Base-by-base conservation (phyloP, 1,140 invertebrate genomes). In the Drosophila leontia region DNA sequence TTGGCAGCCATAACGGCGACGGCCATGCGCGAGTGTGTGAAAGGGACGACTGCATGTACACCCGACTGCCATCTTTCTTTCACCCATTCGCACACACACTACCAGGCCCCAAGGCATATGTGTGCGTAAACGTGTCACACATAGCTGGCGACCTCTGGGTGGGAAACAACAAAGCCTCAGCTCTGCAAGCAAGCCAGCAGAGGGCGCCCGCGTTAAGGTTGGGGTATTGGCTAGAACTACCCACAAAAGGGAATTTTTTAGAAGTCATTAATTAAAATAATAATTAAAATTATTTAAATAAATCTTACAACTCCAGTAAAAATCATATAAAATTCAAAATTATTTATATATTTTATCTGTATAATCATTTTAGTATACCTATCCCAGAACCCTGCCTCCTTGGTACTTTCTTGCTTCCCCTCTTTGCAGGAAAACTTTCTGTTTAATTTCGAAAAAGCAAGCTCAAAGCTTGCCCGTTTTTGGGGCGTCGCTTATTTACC, bases 401-500 rank as follows among this genome's bases (percentile, higher is more conserved):
- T 29, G 19, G 34, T 37, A 60, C 45, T 48, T 50, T 57, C 12
- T 56, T 7, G 35, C 57, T 71, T 83, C 44, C 65, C 68, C 67
- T 19, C 12, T 65, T 76, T 64, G 70, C 55, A 51, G 39, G 15
- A 51, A 29, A 15, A 51, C 19, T 53, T 69, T 53, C 32, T 35
- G 12, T 42, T 47, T 13, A 55, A 62, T 70, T 75, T 86, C 82
- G 78, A 85, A 86, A 85, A 80, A 70, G 61, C 44, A 71, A 86
- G 82, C 56, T 39, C 75, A 77, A 57, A 80, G 80, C 80, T 83
- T 79, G 59, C 26, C 6, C 13, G 35, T n/a, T 70, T 77, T 79
- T 70, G 62, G 82, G 82, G 82, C 78, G 82, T 82, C 55, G 82
- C 50, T 76, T 83, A 72, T 80, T 13, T 88, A 83, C 60, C 32